Base-by-base conservation (phyloP, 2,888 invertebrate genomes). In the Mayetiola destructor region DNA sequence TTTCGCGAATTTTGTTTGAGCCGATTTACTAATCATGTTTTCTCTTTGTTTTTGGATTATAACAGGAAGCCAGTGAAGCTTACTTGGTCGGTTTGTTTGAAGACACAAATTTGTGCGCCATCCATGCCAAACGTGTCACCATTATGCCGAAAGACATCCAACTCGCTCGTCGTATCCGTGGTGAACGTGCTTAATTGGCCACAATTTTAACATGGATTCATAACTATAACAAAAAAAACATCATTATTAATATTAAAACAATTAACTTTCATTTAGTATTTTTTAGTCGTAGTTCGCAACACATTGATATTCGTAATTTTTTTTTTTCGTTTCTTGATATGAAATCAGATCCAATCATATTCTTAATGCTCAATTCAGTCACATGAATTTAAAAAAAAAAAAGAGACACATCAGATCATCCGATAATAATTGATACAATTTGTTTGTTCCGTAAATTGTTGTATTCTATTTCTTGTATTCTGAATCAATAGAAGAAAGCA, bases 101-200 rank as follows among this genome's bases (percentile, higher is more conserved):
- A 80, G 95, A 95, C 77, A 95, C 95, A 64, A 95, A 95, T 76
- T 80, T 95, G 80, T 94, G 93, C 77, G 94, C 93, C 64, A 94
- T 96, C 72, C 95, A 95, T 69, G 94, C 94, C 66, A 94, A 94
- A 76, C 85, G 94, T 67, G 94, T 95, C 59, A 95, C 94, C 63
- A 95, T 95, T 75, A 95, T 94, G 93, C 94, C 94, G 66, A 95
- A 94, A 76, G 94, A 95, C 73, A 94, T 95, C 69, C 93, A 94
- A 75, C 79, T 95, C 73, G 94, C 94, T 60, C 84, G 93, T 72
- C 85, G 94, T 79, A 95, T 95, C 76, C 88, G 94, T 70, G 94
- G 94, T 64, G 93, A 94, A 77, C 85, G 93, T 75, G 89, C 89
- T 80, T 91, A 89, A 85, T 20, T 6, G 8, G 39, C 20, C 39